Conservation (phyloP, 2,113 vertebrate genomes). For the Phoxinus phoxinus region DNA sequence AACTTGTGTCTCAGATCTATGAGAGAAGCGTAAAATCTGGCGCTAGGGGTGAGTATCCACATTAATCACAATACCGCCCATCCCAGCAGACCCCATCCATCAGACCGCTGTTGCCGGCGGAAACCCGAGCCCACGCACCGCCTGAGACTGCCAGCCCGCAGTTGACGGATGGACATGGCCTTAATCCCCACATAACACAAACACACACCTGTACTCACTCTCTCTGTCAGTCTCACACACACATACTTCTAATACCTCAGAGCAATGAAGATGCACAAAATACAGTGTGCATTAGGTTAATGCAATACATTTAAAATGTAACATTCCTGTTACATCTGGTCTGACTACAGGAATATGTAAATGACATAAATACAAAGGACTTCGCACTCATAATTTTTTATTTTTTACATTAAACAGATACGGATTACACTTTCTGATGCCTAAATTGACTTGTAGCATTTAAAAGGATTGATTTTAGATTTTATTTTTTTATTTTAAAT, state of each 20-base stretch:
- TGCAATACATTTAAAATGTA: constrained; percentile 6
- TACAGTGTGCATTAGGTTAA: not conserved
- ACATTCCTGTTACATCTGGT: constrained; percentile 12
- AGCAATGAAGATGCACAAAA: constrained; percentile 12
- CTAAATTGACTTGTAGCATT: not conserved
- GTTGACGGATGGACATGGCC: constrained; percentile 67
- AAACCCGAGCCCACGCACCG: constrained; percentile 73
- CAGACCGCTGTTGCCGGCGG: constrained; percentile 62
- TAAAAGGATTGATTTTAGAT: not conserved
- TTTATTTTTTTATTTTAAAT: not conserved
- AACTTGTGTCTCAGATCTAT: constrained; percentile 67
- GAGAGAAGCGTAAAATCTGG: constrained; percentile 62
- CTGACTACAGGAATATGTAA: not conserved
- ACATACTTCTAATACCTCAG: constrained; percentile 14
- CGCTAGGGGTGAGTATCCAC: constrained; percentile 61
- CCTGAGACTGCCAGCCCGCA: constrained; percentile 70
- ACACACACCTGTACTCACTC: constrained; percentile 42
- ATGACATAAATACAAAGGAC: not conserved
- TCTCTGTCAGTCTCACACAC: constrained; percentile 25
- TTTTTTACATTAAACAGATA: not conserved
- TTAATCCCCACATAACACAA: constrained; percentile 41
- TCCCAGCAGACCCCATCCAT: constrained; percentile 78
- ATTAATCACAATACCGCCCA: constrained; percentile 78
- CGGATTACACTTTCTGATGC: not conserved
- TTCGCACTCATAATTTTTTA: not conserved